Evolutionary conservation across 1,140 invertebrate genomes (phyloP).

Genomic region (Papilio polytes): DNA sequence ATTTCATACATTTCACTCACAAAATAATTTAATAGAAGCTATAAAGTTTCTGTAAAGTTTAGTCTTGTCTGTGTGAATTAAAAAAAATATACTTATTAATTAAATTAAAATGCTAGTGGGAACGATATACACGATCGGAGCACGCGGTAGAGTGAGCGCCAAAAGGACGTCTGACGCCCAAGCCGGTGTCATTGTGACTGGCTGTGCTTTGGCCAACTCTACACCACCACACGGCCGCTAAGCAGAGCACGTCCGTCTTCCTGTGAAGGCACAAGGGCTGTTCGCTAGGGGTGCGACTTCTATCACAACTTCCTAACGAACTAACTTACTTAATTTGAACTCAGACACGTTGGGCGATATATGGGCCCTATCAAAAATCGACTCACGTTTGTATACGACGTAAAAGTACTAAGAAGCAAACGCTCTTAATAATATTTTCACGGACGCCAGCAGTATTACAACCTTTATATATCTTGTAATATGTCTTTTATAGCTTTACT

Average conservation of each 20-base stretch:
- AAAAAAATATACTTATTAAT: neutral
- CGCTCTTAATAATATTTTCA: constrained; percentile 30
- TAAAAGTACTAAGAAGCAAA: constrained; percentile 24
- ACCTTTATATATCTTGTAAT: constrained; percentile 11
- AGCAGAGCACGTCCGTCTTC: constrained; percentile 13
- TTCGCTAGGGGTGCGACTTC: constrained; percentile 16
- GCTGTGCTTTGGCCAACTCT: neutral
- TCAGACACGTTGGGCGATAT: constrained; percentile 25
- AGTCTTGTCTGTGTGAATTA: neutral
- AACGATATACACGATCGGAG: constrained; percentile 51
- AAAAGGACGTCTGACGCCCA: constrained; percentile 56
- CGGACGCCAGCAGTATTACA: constrained; percentile 11
- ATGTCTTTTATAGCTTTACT: neutral
- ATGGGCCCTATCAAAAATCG: constrained; percentile 17
- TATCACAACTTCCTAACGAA: constrained; percentile 38
- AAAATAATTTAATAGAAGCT: neutral
- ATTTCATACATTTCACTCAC: constrained; percentile 11
- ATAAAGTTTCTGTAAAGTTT: neutral
- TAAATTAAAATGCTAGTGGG: neutral
- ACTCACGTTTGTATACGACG: constrained; percentile 30
- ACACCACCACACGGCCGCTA: constrained; percentile 19
- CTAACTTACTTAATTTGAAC: constrained; percentile 37
- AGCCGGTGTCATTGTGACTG: constrained; percentile 64
- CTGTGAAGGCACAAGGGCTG: neutral
- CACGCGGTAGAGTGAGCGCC: constrained; percentile 44